These are phyloP conservation scores for Tetragonula clypearis DNA, from an alignment of 1,140 invertebrate species.

Conservation along the genomic window DNA sequence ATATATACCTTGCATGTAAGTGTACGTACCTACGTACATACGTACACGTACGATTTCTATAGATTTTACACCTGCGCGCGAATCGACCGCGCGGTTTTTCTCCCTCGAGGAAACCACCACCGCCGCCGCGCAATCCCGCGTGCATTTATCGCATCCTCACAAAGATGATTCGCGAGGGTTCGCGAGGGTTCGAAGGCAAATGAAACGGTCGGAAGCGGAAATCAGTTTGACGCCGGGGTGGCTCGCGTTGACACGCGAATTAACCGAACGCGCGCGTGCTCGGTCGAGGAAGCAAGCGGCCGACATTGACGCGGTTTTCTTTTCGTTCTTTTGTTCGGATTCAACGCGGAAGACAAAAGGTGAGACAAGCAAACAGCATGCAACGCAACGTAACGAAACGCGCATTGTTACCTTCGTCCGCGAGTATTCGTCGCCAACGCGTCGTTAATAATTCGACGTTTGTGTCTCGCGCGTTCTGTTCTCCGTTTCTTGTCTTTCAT, in stretches of 20 bases:
- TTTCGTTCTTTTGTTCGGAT: not conserved
- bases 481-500: too few species aligned
- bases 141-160: constrained; percentile 35
- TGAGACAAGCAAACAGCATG: not conserved
- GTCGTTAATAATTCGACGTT: not conserved
- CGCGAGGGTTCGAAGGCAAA: constrained; percentile 35
- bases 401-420: too few species aligned
- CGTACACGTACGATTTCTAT: not conserved
- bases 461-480: too few species aligned
- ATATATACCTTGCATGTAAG: too few species aligned
- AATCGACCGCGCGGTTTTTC: not conserved
- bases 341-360: not conserved
- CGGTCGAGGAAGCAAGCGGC: not conserved
- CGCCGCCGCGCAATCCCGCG: constrained; percentile 2
- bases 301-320: not conserved
- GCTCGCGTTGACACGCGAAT: constrained; percentile 22
- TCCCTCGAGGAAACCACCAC: not conserved
- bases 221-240: constrained; percentile 47
- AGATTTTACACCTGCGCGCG: constrained; percentile 7
- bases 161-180: constrained; percentile 4
- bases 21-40: too few species aligned
- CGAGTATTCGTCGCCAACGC: not conserved
- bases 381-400: too few species aligned
- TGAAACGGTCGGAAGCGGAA: constrained; percentile 48
- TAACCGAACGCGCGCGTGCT: not conserved